Conservation (phyloP, 2,113 vertebrate species). For the Cephalopterus ornatus region DNA sequence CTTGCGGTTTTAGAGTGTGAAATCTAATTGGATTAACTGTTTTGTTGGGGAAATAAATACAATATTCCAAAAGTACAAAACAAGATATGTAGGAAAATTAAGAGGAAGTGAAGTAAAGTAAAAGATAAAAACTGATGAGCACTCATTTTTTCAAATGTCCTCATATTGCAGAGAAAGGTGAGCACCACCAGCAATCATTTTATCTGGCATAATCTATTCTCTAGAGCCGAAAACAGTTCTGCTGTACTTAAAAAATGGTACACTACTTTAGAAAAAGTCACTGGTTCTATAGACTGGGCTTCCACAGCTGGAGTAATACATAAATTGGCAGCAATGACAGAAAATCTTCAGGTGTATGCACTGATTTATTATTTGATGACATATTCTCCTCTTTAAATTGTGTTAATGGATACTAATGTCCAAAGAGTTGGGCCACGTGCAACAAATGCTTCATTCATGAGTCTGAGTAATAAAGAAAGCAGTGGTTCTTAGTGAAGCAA, state of each 20-base stretch:
- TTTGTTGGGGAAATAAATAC: background rate
- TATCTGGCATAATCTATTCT: background rate
- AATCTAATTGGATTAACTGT: background rate
- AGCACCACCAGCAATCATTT: background rate
- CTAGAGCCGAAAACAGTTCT: background rate
- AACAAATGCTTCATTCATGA: background rate
- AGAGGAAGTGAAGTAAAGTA: background rate
- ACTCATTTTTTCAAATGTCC: background rate
- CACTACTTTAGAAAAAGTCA: background rate
- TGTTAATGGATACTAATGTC: background rate
- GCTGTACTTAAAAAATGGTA: background rate
- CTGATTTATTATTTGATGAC: conserved; percentile 1
- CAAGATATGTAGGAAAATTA: background rate
- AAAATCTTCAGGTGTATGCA: background rate
- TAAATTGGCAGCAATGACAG: background rate
- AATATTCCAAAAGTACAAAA: background rate
- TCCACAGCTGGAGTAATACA: background rate
- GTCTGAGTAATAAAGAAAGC: background rate
- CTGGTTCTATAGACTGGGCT: background rate
- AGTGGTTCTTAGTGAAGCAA: background rate
- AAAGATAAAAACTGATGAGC: background rate
- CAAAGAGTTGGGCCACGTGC: background rate
- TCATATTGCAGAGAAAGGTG: background rate
- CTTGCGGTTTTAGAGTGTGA: background rate
- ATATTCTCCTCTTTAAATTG: background rate